Percentiles rank a stretch among this genome's conserved stretches.
Conservation (phyloP, 1,140 invertebrate species). For the Drosophila punjabiensis region DNA sequence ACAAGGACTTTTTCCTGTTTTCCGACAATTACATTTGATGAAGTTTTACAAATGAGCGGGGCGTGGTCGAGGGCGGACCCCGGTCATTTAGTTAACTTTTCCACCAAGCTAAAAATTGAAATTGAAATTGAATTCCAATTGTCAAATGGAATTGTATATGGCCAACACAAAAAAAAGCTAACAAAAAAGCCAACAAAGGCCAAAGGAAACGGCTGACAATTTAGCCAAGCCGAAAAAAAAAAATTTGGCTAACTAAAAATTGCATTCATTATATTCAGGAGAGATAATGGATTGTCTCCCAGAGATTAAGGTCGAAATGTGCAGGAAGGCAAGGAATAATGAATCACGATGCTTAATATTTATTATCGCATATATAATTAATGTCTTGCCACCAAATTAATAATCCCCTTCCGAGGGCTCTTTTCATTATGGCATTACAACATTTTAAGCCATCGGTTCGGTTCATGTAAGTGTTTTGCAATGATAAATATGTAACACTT, state of each 20-base stretch:
- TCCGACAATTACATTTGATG: constrained; percentile 59
- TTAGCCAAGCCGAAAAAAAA: constrained; percentile 18
- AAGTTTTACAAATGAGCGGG: constrained; percentile 57
- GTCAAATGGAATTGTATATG: constrained; percentile 55
- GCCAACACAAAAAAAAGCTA: constrained; percentile 18
- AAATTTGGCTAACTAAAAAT: constrained; percentile 17
- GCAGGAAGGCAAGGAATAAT: neutral
- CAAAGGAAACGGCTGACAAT: constrained; percentile 10
- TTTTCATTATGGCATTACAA: constrained; percentile 5
- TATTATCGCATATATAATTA: constrained; percentile 24
- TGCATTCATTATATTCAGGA: constrained; percentile 21
- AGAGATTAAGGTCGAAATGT: constrained; percentile 11
- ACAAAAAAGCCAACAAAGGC: neutral
- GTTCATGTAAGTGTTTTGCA: constrained; percentile 4
- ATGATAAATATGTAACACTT: neutral
- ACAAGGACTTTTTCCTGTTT: constrained; percentile 66
- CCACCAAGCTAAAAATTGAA: constrained; percentile 48
- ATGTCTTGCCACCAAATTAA: neutral
- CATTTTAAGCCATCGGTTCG: neutral
- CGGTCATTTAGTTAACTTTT: constrained; percentile 56
- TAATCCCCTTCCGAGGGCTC: neutral
- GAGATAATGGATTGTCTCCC: constrained; percentile 26
- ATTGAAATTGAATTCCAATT: constrained; percentile 65
- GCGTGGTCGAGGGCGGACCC: constrained; percentile 43
- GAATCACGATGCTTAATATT: constrained; percentile 2